A percentile compares a stretch with the other conserved stretches of the same genome.
Conservation (phyloP, 2,888 invertebrate species). For the Camponotus fellah region DNA sequence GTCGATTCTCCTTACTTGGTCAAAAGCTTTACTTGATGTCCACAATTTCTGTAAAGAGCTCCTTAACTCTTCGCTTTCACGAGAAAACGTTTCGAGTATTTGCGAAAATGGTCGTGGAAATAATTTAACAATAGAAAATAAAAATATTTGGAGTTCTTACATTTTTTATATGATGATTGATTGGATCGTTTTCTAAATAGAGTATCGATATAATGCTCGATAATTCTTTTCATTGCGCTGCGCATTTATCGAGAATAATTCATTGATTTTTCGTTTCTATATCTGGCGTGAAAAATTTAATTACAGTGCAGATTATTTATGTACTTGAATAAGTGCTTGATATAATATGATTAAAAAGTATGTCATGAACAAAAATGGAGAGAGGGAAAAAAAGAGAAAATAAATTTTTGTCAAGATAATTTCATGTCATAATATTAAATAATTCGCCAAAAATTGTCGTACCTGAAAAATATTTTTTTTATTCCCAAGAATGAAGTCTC, state of each 20-base stretch:
- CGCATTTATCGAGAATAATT: constrained; percentile 1
- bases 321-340: neutral
- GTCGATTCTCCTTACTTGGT: neutral
- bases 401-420: too few species aligned
- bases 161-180: neutral
- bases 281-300: constrained; percentile 12
- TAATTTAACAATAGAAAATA: neutral
- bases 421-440: too few species aligned
- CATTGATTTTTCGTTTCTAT: constrained; percentile 18
- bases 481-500: too few species aligned
- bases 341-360: neutral
- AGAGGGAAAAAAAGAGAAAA: neutral
- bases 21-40: neutral
- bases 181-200: neutral
- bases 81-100: neutral
- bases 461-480: too few species aligned
- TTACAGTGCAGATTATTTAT: constrained; percentile 16
- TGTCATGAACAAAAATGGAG: neutral
- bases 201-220: neutral
- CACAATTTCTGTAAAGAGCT: neutral
- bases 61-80: neutral
- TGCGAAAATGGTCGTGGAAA: neutral
- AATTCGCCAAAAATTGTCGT: too few species aligned
- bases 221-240: neutral
- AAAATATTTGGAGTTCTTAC: constrained; percentile 1